Base-by-base conservation (phyloP, 37 sponge, comb jelly and placozoan species). In the Crambe crambe region DNA sequence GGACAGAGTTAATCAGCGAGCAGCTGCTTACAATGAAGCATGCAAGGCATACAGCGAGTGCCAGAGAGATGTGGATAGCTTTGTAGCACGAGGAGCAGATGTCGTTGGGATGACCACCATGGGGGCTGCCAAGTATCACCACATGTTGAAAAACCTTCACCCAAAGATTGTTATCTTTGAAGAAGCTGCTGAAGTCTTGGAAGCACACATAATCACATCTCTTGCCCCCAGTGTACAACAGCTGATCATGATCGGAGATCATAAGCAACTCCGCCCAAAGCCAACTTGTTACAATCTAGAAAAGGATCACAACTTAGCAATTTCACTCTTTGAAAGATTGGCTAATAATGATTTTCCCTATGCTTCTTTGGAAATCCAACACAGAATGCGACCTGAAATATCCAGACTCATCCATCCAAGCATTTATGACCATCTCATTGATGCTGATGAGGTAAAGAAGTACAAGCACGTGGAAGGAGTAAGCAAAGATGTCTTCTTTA, bases 121-220 rank as follows among this genome's bases (percentile, higher is more conserved):
- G 74, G 98, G 98, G 43, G 95, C 95, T 32, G 91, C 98, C 22
- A 92, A 93, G 37, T 68, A 97, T 43, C 70, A 79, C 42, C 62
- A 87, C 43, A 71, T 97, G 32, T 58, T 90, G 21, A 56, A 87
- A 17, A 73, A 70, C n/a, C 40, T 92, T 10, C 54, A 37, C 43
- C 95, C 98, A 59, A 92, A 86, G 79, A 90, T 97, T 62, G 80
- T 97, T n/a, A 77, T 97, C 39, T 76, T 97, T 44, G 98, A 97
- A 89, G 98, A 97, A 73, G 95, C 95, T 40, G 98, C 98, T 42
- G 98, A 97, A 43, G 86, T 97, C 1, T 74, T 97, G n/a, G 98
- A 97, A 61, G 62, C 98, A 26, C 96, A 92, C 68, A 65, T 97
- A 23, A 58, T 97, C 36, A 88, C 93, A 34, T 90, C 89, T 30